These are phyloP conservation scores for Drosophila oshimai DNA, from an alignment of 1,140 invertebrate species.

Conservation along the genomic window DNA sequence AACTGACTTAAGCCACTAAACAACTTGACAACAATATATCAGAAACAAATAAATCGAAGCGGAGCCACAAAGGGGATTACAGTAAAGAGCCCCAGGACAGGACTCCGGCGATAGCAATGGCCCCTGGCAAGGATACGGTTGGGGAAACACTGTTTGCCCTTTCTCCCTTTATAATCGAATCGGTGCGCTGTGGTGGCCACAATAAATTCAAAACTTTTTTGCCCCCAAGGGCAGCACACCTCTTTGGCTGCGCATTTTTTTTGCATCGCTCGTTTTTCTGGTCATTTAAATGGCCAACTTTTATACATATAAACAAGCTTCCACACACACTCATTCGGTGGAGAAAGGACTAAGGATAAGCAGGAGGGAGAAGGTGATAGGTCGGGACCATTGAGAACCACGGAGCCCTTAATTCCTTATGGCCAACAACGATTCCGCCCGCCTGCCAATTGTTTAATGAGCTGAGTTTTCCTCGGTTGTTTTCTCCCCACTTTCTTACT, in stretches of 20 bases:
- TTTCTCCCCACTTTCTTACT: constrained; percentile 7
- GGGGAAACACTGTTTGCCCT: constrained; percentile 6
- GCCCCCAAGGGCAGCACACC: constrained; percentile 12
- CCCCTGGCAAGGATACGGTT: constrained; percentile 4
- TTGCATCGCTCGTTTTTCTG: constrained; percentile 8
- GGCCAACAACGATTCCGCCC: constrained; percentile 33
- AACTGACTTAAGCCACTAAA: constrained; percentile 27
- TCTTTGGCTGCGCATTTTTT: constrained; percentile 22
- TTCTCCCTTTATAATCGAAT: constrained; percentile 49
- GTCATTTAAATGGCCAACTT: constrained; percentile 48
- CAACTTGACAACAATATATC: constrained; percentile 41
- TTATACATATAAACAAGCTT: constrained; percentile 36
- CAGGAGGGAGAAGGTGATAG: not conserved
- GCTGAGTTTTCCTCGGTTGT: constrained; percentile 50
- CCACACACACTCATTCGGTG: not conserved
- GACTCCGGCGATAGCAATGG: constrained; percentile 3
- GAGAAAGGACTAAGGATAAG: constrained; percentile 44
- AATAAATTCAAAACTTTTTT: constrained; percentile 73
- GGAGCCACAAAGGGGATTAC: constrained; percentile 26
- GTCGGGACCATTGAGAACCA: constrained; percentile 13
- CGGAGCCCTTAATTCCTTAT: constrained; percentile 61
- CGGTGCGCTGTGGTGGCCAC: constrained; percentile 25
- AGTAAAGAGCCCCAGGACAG: constrained; percentile 23
- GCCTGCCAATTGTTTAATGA: constrained; percentile 77
- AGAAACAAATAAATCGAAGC: constrained; percentile 33